phyloP scores from a whole-genome alignment of 1,140 invertebrate species.

The Drosophila repleta region DNA sequence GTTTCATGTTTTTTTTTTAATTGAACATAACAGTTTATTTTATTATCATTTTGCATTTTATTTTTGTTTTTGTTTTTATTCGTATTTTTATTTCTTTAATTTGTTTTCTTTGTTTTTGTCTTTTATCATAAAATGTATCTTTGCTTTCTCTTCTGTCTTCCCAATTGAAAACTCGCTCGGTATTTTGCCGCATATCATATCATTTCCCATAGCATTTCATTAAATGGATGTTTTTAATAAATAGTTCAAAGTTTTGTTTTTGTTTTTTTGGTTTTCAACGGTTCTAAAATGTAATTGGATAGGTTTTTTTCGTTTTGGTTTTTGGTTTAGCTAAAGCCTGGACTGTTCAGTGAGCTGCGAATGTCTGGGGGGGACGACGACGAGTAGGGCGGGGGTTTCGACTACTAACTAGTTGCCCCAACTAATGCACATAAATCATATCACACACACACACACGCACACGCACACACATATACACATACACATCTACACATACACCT shows the following conservation, averaged over 20 bases:
- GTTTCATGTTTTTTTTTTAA: conserved; percentile 32
- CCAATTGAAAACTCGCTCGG: conserved; percentile 30
- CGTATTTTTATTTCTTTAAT: conserved; percentile 18
- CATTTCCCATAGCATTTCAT: conserved; percentile 29
- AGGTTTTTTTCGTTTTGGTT: neutral
- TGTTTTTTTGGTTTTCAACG: conserved; percentile 11
- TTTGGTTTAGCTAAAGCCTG: conserved; percentile 32
- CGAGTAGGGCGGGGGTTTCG: neutral
- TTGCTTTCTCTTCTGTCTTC: neutral
- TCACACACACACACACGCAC: conserved; percentile 13
- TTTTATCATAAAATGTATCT: conserved; percentile 39
- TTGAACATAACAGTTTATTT: conserved; percentile 80
- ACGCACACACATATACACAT: neutral
- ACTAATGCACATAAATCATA: conserved; percentile 27
- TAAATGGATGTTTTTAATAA: conserved; percentile 10
- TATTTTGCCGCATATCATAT: conserved; percentile 1
- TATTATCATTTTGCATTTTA: conserved; percentile 56
- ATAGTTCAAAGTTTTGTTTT: conserved; percentile 18
- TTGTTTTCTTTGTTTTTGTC: conserved; percentile 19
- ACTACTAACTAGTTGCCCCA: conserved; percentile 29
- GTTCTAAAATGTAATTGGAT: conserved; percentile 14
- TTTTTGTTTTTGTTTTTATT: conserved; percentile 23
- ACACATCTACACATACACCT: neutral
- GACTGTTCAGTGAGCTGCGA: conserved; percentile 21
- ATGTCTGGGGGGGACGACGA: neutral